Percentiles rank a stretch among this genome's conserved stretches.
phyloP scores from a whole-genome alignment of 2,113 vertebrate species.

The Neotoma lepida region DNA sequence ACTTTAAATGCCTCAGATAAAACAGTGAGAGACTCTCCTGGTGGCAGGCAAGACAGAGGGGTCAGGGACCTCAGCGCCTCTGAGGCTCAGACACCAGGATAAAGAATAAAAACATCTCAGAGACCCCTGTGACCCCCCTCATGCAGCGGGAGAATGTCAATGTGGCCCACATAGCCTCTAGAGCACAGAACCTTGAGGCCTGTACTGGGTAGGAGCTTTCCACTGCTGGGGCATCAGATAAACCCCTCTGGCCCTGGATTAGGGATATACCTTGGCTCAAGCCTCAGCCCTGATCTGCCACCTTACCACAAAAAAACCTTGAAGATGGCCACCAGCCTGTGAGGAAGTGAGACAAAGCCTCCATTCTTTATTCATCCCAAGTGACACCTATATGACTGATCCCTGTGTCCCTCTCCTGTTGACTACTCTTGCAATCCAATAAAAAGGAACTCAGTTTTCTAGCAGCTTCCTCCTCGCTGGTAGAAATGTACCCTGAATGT shows the following conservation, averaged over 20 bases:
- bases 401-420: background rate
- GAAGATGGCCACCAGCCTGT: background rate
- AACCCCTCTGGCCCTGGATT: background rate
- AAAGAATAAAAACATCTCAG: constrained; percentile 67
- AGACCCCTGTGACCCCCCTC: constrained; percentile 22
- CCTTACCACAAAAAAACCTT: background rate
- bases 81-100: constrained; percentile 40
- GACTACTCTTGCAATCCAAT: background rate
- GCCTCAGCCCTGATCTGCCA: background rate
- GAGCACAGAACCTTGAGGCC: background rate
- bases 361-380: background rate
- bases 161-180: background rate
- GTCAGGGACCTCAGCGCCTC: constrained; percentile 64
- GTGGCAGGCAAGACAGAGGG: constrained; percentile 3
- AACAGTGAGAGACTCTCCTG: constrained; percentile 69
- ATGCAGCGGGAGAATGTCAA: constrained; percentile 24
- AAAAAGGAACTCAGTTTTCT: background rate
- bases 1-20: constrained; percentile 74
- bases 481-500: fast-evolving
- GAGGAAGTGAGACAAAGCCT: background rate
- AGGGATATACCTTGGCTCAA: background rate
- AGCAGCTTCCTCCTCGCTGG: background rate
- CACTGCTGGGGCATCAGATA: fast-evolving
- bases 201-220: background rate
- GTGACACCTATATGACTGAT: background rate